Percentiles rank a stretch among this genome's conserved stretches.
phyloP scores from a whole-genome alignment of 2,888 invertebrate species.

The Nomada hirtipes region DNA sequence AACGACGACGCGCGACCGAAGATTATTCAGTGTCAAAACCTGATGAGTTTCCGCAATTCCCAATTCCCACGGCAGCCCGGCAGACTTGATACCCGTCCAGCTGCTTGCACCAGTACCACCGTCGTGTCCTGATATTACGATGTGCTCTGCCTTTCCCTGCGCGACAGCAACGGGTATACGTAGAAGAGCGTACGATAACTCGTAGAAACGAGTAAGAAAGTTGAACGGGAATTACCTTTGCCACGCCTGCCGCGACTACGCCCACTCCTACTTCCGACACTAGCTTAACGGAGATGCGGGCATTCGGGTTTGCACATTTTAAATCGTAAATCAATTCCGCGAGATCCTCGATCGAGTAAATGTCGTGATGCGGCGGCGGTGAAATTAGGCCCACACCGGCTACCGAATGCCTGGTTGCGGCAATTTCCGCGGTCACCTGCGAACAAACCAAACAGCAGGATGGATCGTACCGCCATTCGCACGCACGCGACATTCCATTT shows the following conservation, averaged over 20 bases:
- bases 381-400: slow-evolving; percentile 99
- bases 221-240: slow-evolving; percentile 88
- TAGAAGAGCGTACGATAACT: not conserved
- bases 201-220: not conserved
- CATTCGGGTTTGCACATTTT: slow-evolving; percentile 98
- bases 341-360: slow-evolving; percentile 99
- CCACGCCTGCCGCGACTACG: slow-evolving; percentile 99
- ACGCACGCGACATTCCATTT: not conserved
- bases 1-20: slow-evolving; percentile 95
- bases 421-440: slow-evolving; percentile 97
- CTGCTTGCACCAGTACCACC: slow-evolving; percentile 99
- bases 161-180: not conserved
- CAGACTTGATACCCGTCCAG: slow-evolving; percentile 99
- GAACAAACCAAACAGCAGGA: not conserved
- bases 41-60: slow-evolving; percentile 99
- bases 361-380: slow-evolving; percentile 99
- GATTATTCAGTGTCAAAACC: slow-evolving; percentile 96
- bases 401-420: slow-evolving; percentile 97
- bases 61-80: slow-evolving; percentile 99
- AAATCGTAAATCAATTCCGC: slow-evolving; percentile 99
- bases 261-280: slow-evolving; percentile 99
- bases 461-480: too few species aligned
- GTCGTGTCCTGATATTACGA: slow-evolving; percentile 99
- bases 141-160: slow-evolving; percentile 98
- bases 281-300: slow-evolving; percentile 98